phyloP scores from a whole-genome alignment of 2,113 vertebrate genomes.

The Maccullochella peelii region DNA sequence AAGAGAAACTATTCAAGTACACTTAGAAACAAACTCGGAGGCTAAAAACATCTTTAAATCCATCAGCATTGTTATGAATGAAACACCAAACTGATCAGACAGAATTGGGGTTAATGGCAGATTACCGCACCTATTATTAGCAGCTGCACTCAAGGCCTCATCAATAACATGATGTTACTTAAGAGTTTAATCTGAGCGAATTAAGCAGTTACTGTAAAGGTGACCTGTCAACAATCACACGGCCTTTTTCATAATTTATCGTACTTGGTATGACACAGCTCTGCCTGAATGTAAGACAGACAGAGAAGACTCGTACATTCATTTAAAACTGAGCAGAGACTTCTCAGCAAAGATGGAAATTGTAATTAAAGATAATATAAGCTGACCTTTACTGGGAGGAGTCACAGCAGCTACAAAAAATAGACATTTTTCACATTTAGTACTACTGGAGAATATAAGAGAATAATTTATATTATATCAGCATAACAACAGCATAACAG shows the following conservation, averaged over 20 bases:
- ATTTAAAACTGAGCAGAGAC: background rate
- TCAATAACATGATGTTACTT: constrained; percentile 35
- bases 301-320: background rate
- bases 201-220: constrained; percentile 1
- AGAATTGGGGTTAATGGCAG: constrained; percentile 55
- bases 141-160: constrained; percentile 21
- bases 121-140: constrained; percentile 51
- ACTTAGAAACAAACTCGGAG: background rate
- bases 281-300: background rate
- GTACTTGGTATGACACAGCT: background rate
- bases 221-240: background rate
- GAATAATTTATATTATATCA: background rate
- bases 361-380: constrained; percentile 1
- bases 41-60: constrained; percentile 12
- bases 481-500: background rate
- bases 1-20: background rate
- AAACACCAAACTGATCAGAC: constrained; percentile 22
- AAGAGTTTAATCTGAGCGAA: constrained; percentile 46
- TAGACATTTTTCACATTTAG: background rate
- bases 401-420: background rate
- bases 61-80: constrained; percentile 5
- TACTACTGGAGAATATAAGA: background rate
- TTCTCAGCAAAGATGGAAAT: background rate
- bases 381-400: background rate
- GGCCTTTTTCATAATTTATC: background rate